Conservation (phyloP, 53 echinoderm and acorn worm genomes). For the Holothuria leucospilota region DNA sequence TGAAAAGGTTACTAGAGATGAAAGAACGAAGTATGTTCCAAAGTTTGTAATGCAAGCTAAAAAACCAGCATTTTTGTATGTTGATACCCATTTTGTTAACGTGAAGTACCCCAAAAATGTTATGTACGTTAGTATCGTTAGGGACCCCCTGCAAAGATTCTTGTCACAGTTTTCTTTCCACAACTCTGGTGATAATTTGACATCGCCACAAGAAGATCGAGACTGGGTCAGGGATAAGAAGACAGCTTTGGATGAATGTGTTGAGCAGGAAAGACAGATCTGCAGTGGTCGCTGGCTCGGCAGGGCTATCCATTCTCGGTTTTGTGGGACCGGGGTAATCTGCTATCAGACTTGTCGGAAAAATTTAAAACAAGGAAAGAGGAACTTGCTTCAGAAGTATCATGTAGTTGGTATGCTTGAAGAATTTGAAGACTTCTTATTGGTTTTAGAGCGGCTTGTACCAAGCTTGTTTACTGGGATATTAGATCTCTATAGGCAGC, state of each 20-base stretch:
- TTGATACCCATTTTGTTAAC: slow-evolving; percentile 39
- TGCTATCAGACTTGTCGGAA: slow-evolving; percentile 37
- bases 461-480: slow-evolving; percentile 31
- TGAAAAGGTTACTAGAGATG: neutral
- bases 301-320: slow-evolving; percentile 40
- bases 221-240: slow-evolving; percentile 25
- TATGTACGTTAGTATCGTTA: slow-evolving; percentile 42
- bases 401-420: slow-evolving; percentile 42
- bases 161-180: slow-evolving; percentile 49
- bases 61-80: slow-evolving; percentile 38
- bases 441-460: slow-evolving; percentile 22
- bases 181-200: slow-evolving; percentile 21
- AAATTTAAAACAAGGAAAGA: slow-evolving; percentile 23
- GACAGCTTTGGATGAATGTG: slow-evolving; percentile 11
- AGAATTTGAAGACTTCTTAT: slow-evolving; percentile 43
- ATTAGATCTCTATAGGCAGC: slow-evolving; percentile 21
- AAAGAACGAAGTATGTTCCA: slow-evolving; percentile 29
- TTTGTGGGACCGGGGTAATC: slow-evolving; percentile 38
- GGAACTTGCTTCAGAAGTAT: slow-evolving; percentile 22
- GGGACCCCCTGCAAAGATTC: slow-evolving; percentile 39
- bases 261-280: slow-evolving; percentile 15
- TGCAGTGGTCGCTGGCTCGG: slow-evolving; percentile 45
- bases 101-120: slow-evolving; percentile 22
- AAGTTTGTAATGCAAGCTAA: slow-evolving; percentile 14
- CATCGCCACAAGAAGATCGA: neutral